A percentile compares a stretch with the other conserved stretches of the same genome.
phyloP scores from a whole-genome alignment of 2,113 vertebrate species.

The Casuarius casuarius region DNA sequence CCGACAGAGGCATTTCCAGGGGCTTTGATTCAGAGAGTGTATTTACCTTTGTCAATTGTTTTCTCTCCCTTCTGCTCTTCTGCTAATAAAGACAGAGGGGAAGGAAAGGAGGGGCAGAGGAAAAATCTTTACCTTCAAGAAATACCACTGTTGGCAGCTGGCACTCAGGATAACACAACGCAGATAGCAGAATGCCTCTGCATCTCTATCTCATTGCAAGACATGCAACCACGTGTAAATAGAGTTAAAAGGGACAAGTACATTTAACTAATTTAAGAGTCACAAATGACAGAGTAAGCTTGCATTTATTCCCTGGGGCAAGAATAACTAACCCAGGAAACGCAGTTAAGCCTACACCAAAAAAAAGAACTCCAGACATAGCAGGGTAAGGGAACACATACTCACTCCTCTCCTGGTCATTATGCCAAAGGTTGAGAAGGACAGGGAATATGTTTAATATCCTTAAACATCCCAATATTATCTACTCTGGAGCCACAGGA shows the following conservation, averaged over 20 bases:
- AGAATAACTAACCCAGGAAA: constrained; percentile 1
- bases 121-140: not conserved
- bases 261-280: not conserved
- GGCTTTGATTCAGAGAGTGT: constrained; percentile 10
- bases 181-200: not conserved
- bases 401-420: not conserved
- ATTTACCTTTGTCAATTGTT: constrained; percentile 35
- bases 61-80: constrained; percentile 2
- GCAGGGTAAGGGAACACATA: not conserved
- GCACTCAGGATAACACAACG: not conserved
- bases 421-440: not conserved
- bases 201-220: not conserved
- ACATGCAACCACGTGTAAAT: not conserved
- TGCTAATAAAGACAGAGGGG: not conserved
- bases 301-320: not conserved
- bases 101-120: not conserved
- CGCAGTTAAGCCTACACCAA: not conserved
- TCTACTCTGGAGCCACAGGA: not conserved
- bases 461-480: not conserved
- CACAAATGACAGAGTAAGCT: not conserved
- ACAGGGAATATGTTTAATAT: not conserved
- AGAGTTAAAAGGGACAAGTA: not conserved
- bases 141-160: accelerated
- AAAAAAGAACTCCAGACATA: not conserved
- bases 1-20: not conserved